A percentile compares a stretch with the other conserved stretches of the same genome.
Evolutionary conservation across 2,113 vertebrate species (phyloP).

Genomic region (Pelecanus crispus): DNA sequence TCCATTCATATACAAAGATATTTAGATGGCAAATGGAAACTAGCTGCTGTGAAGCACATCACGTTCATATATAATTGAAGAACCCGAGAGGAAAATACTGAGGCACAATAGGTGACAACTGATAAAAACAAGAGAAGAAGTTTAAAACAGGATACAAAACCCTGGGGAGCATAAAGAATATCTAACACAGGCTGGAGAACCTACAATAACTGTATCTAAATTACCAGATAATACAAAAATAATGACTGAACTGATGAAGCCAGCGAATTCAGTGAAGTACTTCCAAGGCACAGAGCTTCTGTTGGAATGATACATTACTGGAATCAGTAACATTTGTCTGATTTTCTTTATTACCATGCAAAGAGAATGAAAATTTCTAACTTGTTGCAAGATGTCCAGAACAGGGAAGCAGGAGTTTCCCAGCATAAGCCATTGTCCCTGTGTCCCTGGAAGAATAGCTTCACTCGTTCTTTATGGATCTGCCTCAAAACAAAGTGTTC

Average conservation of each 20-base stretch:
- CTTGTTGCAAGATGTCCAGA: not conserved
- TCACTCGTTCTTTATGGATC: not conserved
- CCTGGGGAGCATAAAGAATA: slow-evolving; percentile 50
- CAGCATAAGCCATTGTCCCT: not conserved
- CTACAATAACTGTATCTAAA: slow-evolving; percentile 66
- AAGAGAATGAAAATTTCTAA: not conserved
- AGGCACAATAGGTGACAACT: slow-evolving; percentile 72
- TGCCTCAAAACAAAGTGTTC: not conserved
- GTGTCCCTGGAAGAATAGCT: not conserved
- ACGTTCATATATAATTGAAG: slow-evolving; percentile 77
- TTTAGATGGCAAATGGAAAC: slow-evolving; percentile 69
- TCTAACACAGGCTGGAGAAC: slow-evolving; percentile 61
- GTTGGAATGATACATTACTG: not conserved
- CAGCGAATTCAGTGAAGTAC: not conserved
- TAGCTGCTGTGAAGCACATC: slow-evolving; percentile 55
- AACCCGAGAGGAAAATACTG: slow-evolving; percentile 68
- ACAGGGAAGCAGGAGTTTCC: not conserved
- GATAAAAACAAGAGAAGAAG: slow-evolving; percentile 67
- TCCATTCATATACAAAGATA: slow-evolving; percentile 55
- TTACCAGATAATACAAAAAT: slow-evolving; percentile 64
- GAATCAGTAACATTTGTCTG: not conserved
- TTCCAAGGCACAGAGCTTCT: not conserved
- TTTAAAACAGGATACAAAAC: slow-evolving; percentile 69
- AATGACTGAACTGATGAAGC: slow-evolving; percentile 34
- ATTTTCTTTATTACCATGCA: not conserved